These are phyloP conservation scores for Coboldia fuscipes DNA, from an alignment of 1,140 invertebrate species.

Conservation along the genomic window DNA sequence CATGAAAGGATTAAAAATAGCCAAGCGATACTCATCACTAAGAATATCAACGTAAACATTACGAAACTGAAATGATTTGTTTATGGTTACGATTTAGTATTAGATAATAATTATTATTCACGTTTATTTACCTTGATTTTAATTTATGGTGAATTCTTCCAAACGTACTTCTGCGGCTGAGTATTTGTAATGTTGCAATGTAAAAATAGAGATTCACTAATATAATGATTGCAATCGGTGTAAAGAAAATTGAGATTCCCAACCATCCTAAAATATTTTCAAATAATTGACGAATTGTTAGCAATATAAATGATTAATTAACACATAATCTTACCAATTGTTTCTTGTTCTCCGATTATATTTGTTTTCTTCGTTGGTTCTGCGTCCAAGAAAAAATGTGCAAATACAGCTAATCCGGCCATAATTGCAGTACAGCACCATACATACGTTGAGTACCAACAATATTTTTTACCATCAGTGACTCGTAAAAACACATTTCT, in stretches of 20 bases:
- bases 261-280: constrained; percentile 38
- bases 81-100: constrained; percentile 2
- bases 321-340: constrained; percentile 25
- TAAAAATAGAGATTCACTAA: constrained; percentile 58
- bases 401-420: constrained; percentile 47
- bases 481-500: constrained; percentile 61
- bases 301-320: neutral
- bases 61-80: constrained; percentile 46
- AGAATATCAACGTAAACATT: constrained; percentile 49
- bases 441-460: constrained; percentile 60
- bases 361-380: constrained; percentile 26
- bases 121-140: constrained; percentile 39
- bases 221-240: constrained; percentile 52
- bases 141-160: constrained; percentile 67
- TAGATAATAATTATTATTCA: neutral
- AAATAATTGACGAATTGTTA: constrained; percentile 7
- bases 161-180: constrained; percentile 55
- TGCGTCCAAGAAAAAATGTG: constrained; percentile 57
- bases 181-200: constrained; percentile 50
- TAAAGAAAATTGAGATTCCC: constrained; percentile 57
- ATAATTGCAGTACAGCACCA: constrained; percentile 49
- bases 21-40: constrained; percentile 50
- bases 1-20: constrained; percentile 49
- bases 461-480: constrained; percentile 63
- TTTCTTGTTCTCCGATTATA: constrained; percentile 34